These are phyloP conservation scores for Malthinus seriepunctatus DNA, from an alignment of 2,888 invertebrate species.

Conservation along the genomic window DNA sequence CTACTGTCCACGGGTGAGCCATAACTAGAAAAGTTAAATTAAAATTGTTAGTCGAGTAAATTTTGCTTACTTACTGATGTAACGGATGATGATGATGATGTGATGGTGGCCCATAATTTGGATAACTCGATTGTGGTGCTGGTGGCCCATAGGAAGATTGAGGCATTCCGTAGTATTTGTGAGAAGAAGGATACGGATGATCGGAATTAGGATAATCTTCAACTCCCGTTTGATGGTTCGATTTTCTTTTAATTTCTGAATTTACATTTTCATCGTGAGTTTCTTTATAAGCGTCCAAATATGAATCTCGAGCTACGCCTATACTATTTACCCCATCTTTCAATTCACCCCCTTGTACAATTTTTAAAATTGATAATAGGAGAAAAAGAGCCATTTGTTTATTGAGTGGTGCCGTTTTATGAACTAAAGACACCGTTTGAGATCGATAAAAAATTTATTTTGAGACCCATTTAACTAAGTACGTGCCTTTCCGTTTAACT, in stretches of 20 bases:
- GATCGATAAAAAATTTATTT: constrained; percentile 10
- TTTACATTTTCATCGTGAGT: constrained; percentile 59
- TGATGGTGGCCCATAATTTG: constrained; percentile 45
- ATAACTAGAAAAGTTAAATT: constrained; percentile 13
- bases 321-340: constrained; percentile 38
- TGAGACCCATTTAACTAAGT: constrained; percentile 21
- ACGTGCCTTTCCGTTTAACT: constrained; percentile 33
- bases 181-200: constrained; percentile 38
- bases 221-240: constrained; percentile 52
- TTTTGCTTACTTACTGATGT: not conserved
- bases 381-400: constrained; percentile 1
- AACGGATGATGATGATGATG: constrained; percentile 49
- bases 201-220: constrained; percentile 46
- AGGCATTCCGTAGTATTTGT: constrained; percentile 43
- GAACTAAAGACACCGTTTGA: constrained; percentile 30
- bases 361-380: constrained; percentile 40
- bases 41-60: not conserved
- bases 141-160: constrained; percentile 34
- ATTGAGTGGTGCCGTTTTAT: not conserved
- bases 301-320: constrained; percentile 57
- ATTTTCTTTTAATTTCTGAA: constrained; percentile 55
- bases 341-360: constrained; percentile 30
- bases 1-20: constrained; percentile 27
- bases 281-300: constrained; percentile 67
- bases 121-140: constrained; percentile 42